Base-by-base conservation (phyloP, 53 echinoderm and acorn worm genomes). In the Glandiceps talaboti region DNA sequence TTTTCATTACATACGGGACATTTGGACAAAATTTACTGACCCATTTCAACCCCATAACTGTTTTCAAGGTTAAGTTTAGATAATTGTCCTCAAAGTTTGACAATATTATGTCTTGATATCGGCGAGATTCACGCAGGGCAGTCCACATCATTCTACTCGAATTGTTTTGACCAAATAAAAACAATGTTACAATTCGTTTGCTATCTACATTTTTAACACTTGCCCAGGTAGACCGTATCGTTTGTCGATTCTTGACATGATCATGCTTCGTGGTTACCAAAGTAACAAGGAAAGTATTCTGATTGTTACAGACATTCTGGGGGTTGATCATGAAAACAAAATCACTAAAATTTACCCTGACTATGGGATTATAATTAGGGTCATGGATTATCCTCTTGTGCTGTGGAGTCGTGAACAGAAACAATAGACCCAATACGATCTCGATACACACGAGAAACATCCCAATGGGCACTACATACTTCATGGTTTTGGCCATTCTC, bases 31-130 rank as follows among this genome's bases (percentile, higher is more conserved):
- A 84, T 0, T 84, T 33, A 27, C 86, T 82, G 33, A 33, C 78
- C 92, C 92, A 91, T 77, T 84, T 86, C 30, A 91, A 45, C 30
- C 92, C 92, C 92, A 91, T 89, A 28, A 91, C 76, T 26, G 92
- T 89, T 82, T 91, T 91, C 33, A 84, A 75, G 0, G 89, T 85
- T 29, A 91, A 84, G 82, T 91, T 91, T 29, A 83, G 79, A 80
- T 91, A 91, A 28, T 79, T 86, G 77, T 89, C 92, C 32, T 77
- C 76, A 82, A 91, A 91, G 74, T 89, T 76, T 77, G 86, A 86
- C 80, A 89, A 89, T 1, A 91, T 73, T 72, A 91, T 89, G 32
- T 91, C 92, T 1, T 76, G 33, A 72, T 86, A 33, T 0, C 14
- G 33, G 12, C 31, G 12, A 73, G 81, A 32, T 33, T 91, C 92